phyloP scores from a whole-genome alignment of 2,113 vertebrate genomes.

The Clupea harengus region DNA sequence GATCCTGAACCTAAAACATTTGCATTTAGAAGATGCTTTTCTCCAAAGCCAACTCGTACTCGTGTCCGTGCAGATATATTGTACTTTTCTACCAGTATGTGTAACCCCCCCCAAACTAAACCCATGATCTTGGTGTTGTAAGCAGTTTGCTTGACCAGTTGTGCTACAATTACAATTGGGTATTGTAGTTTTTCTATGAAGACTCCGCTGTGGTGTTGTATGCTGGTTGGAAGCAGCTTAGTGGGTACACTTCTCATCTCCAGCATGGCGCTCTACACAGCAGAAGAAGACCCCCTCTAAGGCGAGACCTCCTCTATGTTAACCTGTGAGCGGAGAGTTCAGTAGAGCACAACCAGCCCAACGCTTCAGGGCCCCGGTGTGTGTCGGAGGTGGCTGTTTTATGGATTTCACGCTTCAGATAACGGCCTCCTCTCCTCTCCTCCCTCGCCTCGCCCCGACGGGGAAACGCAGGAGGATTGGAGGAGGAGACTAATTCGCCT shows the following conservation, averaged over 20 bases:
- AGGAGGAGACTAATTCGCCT: constrained; percentile 8
- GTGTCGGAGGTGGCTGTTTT: constrained; percentile 58
- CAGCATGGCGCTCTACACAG: not conserved
- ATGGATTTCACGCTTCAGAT: constrained; percentile 63
- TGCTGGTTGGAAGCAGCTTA: not conserved
- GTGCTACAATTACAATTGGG: too few species aligned
- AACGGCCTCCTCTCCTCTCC: constrained; percentile 35
- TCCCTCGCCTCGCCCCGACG: not conserved
- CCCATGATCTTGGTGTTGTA: too few species aligned
- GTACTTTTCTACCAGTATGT: too few species aligned
- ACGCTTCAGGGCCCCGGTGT: constrained; percentile 46
- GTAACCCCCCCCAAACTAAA: too few species aligned
- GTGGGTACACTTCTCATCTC: not conserved
- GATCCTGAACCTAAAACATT: not conserved
- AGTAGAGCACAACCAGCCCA: not conserved
- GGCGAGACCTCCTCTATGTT: not conserved
- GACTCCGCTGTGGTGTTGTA: not conserved
- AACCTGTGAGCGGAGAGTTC: not conserved
- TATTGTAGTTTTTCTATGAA: not conserved
- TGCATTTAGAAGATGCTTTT: not conserved
- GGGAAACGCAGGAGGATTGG: not conserved
- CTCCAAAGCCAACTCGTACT: too few species aligned
- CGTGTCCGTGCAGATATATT: too few species aligned
- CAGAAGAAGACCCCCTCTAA: not conserved
- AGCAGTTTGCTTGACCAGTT: too few species aligned